phyloP scores from a whole-genome alignment of 2,888 invertebrate genomes.

The Nephrotoma guestfalica region DNA sequence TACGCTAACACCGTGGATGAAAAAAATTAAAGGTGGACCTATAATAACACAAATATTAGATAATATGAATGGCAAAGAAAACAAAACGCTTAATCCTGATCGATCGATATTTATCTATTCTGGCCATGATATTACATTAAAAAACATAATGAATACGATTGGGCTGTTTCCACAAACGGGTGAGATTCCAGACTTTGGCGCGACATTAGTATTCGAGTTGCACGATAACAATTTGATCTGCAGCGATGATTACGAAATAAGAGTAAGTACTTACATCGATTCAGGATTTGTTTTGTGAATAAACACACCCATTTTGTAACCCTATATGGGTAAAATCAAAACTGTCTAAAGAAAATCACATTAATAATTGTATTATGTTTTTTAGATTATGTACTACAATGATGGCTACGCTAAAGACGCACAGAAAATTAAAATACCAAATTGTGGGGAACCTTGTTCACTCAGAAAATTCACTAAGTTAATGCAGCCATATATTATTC shows the following conservation, averaged over 20 bases:
- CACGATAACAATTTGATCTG: slow-evolving; percentile 35
- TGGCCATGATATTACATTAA: slow-evolving; percentile 69
- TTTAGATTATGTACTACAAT: background rate
- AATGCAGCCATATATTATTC: background rate
- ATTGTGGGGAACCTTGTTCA: background rate
- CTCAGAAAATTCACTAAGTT: background rate
- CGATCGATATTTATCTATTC: slow-evolving; percentile 54
- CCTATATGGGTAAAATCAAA: too few species aligned
- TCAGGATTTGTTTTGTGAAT: too few species aligned
- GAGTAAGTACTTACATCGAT: slow-evolving; percentile 31
- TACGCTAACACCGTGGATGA: background rate
- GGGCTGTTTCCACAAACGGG: slow-evolving; percentile 41
- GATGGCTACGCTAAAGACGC: background rate
- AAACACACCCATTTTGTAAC: background rate
- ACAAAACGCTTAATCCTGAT: slow-evolving; percentile 28
- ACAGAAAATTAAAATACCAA: background rate
- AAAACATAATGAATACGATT: slow-evolving; percentile 59
- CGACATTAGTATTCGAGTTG: slow-evolving; percentile 58
- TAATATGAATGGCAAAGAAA: slow-evolving; percentile 41
- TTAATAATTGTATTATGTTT: background rate
- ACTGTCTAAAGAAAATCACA: too few species aligned
- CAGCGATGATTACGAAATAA: slow-evolving; percentile 37
- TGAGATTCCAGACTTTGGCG: slow-evolving; percentile 61
- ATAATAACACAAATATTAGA: slow-evolving; percentile 46
- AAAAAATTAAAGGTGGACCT: slow-evolving; percentile 29